A percentile compares a stretch with the other conserved stretches of the same genome.
These are phyloP conservation scores for Julus scandinavius DNA, from an alignment of 2,888 invertebrate genomes.

Conservation along the genomic window DNA sequence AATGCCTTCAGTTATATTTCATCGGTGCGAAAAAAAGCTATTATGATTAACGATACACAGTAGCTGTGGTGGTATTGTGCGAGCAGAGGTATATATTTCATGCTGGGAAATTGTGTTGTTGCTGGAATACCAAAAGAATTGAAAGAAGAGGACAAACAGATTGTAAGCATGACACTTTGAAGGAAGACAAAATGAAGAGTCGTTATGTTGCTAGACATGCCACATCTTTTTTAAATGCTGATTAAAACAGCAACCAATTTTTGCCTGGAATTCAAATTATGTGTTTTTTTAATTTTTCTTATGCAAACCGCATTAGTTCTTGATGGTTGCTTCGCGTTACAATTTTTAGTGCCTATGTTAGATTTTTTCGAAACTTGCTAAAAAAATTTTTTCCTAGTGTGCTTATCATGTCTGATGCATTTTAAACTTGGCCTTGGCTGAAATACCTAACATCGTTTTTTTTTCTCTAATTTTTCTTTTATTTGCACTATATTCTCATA, in stretches of 20 bases:
- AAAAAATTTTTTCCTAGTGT: background rate
- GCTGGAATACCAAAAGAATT: background rate
- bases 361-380: background rate
- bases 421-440: background rate
- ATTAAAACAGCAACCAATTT: background rate
- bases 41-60: background rate
- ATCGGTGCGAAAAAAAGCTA: background rate
- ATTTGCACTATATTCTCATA: constrained; percentile 40
- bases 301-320: too few relatives aligned
- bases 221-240: background rate
- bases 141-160: background rate
- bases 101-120: background rate
- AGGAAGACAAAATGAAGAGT: background rate
- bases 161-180: background rate
- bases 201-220: background rate
- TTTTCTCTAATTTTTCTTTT: background rate
- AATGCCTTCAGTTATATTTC: background rate
- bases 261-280: background rate
- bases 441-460: background rate
- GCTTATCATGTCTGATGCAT: background rate
- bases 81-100: background rate
- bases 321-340: too few relatives aligned
- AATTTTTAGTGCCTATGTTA: background rate
- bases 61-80: too few relatives aligned
- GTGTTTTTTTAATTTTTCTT: background rate